Conservation (phyloP, 2,113 vertebrate genomes). For the Laticauda laticaudata region DNA sequence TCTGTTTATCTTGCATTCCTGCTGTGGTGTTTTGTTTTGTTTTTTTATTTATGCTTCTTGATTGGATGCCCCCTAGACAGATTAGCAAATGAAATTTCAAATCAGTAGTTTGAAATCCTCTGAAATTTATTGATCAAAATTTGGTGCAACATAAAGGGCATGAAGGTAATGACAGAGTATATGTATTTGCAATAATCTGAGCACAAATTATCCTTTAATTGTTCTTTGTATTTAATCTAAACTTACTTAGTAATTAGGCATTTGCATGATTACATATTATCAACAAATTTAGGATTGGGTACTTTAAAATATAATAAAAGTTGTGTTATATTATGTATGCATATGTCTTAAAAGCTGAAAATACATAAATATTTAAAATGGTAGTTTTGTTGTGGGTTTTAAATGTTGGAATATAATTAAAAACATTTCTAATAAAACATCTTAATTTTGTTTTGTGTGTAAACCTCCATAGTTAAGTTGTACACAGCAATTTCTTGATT, state of each 20-base stretch:
- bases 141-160: neutral
- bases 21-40: neutral
- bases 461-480: slow-evolving; percentile 74
- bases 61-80: neutral
- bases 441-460: slow-evolving; percentile 52
- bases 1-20: neutral
- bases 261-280: neutral
- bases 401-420: slow-evolving; percentile 44
- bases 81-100: neutral
- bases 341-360: neutral
- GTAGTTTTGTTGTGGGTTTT: neutral
- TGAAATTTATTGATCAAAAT: neutral
- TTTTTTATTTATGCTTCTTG: neutral
- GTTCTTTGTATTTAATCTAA: neutral
- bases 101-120: neutral
- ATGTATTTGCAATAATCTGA: neutral
- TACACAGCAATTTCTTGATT: slow-evolving; percentile 83
- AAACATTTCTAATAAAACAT: slow-evolving; percentile 69
- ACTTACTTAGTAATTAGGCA: neutral
- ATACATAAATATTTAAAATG: neutral
- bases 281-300: neutral
- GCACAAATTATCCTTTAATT: neutral
- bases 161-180: neutral
- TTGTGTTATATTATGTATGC: neutral
- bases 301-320: slow-evolving; percentile 20